These are phyloP conservation scores for Pygmarrhopalites habei DNA, from an alignment of 1,140 invertebrate species.

Conservation along the genomic window DNA sequence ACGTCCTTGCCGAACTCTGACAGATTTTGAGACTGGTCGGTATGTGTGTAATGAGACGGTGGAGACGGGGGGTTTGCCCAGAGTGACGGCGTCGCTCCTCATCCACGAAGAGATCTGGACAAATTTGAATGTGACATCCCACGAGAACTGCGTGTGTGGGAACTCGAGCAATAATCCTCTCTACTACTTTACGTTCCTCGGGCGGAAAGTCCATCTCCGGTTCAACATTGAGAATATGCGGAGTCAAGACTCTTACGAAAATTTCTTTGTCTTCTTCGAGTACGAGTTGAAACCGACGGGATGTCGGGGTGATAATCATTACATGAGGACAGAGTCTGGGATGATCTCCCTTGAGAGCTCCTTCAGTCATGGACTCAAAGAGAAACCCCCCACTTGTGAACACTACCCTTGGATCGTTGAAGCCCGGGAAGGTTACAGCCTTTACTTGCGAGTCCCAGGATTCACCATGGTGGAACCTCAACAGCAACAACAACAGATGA, in stretches of 20 bases:
- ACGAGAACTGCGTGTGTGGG: conserved; percentile 33
- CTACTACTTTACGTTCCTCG: conserved; percentile 28
- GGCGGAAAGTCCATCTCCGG: conserved; percentile 28
- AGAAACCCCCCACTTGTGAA: conserved; percentile 29
- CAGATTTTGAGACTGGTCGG: conserved; percentile 62
- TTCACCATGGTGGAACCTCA: conserved; percentile 34
- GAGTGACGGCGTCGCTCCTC: conserved; percentile 12
- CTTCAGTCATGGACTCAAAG: conserved; percentile 23
- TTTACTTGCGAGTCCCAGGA: conserved; percentile 36
- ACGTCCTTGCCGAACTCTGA: conserved; percentile 56
- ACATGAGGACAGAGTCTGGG: conserved; percentile 34
- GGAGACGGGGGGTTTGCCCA: neutral
- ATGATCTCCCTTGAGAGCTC: conserved; percentile 34
- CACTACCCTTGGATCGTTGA: conserved; percentile 38
- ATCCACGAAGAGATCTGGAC: conserved; percentile 37
- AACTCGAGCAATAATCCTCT: conserved; percentile 18
- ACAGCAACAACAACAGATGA: no score
- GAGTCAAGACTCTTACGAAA: conserved; percentile 30
- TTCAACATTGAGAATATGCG: conserved; percentile 34
- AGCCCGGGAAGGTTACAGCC: conserved; percentile 24
- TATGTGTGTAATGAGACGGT: conserved; percentile 44
- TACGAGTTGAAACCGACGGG: conserved; percentile 25
- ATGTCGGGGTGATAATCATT: conserved; percentile 36
- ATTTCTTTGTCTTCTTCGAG: conserved; percentile 34
- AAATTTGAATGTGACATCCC: conserved; percentile 24